Conservation (phyloP, 2,888 invertebrate species). For the Acholoe squamosa region DNA sequence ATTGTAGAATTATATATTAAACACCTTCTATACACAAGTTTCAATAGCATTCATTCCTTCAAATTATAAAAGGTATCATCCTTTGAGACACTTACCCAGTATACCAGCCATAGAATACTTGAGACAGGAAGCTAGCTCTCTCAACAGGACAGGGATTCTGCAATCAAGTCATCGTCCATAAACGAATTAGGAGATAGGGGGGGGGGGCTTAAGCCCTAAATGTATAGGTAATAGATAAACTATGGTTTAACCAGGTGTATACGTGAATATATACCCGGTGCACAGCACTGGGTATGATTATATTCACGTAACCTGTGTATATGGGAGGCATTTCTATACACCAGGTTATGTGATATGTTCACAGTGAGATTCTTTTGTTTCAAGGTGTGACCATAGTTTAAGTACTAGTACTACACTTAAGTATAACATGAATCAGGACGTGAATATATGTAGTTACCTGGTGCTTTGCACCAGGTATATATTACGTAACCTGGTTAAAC, state of each 20-base stretch:
- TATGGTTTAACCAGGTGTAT: neutral
- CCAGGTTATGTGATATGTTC: too few relatives aligned
- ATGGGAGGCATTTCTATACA: too few relatives aligned
- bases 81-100: conserved; percentile 68
- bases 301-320: neutral
- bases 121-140: conserved; percentile 66
- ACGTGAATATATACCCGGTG: neutral
- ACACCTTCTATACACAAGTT: too few relatives aligned
- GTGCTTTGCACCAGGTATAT: too few relatives aligned
- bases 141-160: conserved; percentile 66
- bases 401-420: too few relatives aligned
- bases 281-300: neutral
- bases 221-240: neutral
- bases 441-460: too few relatives aligned
- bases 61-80: too few relatives aligned
- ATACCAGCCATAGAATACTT: conserved; percentile 68
- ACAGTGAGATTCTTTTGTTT: neutral
- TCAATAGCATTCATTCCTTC: too few relatives aligned
- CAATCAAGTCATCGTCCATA: neutral
- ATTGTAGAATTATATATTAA: too few relatives aligned
- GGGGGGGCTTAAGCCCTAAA: neutral
- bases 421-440: too few relatives aligned
- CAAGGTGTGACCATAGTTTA: neutral
- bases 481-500: too few relatives aligned
- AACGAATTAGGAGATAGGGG: neutral